Evolutionary conservation across 2,888 invertebrate species (phyloP).

Genomic region (Biston betularia): DNA sequence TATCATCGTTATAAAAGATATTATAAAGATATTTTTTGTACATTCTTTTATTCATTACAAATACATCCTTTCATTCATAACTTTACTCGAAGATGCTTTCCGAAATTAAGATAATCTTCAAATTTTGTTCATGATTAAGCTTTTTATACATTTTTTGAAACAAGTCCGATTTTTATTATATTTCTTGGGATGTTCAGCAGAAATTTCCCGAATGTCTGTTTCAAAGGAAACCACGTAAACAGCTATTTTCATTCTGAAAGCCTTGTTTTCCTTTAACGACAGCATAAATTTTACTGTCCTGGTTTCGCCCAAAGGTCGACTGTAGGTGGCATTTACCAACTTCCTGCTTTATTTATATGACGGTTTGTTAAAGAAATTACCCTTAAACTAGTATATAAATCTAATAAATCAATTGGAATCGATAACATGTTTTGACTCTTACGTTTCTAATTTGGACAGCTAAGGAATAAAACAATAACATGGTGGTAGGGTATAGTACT

Average conservation of each 20-base stretch:
- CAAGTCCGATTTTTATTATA: not conserved
- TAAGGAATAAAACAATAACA: too few species aligned
- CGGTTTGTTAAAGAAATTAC: conserved; percentile 11
- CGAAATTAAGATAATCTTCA: not conserved
- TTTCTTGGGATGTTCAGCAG: not conserved
- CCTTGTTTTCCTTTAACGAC: conserved; percentile 17
- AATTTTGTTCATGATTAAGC: not conserved
- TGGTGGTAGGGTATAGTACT: too few species aligned
- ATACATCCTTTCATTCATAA: too few species aligned
- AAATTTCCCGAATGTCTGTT: not conserved
- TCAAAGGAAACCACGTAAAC: conserved; percentile 15
- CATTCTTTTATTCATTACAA: not conserved
- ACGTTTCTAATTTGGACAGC: too few species aligned
- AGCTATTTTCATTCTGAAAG: conserved; percentile 10
- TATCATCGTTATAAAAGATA: too few species aligned
- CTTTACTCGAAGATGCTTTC: too few species aligned
- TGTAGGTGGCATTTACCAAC: conserved; percentile 17
- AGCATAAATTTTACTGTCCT: conserved; percentile 18
- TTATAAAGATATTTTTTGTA: not conserved
- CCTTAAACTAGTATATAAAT: conserved; percentile 5
- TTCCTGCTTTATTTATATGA: conserved; percentile 10
- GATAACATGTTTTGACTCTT: not conserved
- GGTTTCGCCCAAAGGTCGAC: conserved; percentile 15
- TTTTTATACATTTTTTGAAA: not conserved
- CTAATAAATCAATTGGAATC: not conserved